phyloP scores from a whole-genome alignment of 2,797 vertebrate species.

The Acridotheres tristis region DNA sequence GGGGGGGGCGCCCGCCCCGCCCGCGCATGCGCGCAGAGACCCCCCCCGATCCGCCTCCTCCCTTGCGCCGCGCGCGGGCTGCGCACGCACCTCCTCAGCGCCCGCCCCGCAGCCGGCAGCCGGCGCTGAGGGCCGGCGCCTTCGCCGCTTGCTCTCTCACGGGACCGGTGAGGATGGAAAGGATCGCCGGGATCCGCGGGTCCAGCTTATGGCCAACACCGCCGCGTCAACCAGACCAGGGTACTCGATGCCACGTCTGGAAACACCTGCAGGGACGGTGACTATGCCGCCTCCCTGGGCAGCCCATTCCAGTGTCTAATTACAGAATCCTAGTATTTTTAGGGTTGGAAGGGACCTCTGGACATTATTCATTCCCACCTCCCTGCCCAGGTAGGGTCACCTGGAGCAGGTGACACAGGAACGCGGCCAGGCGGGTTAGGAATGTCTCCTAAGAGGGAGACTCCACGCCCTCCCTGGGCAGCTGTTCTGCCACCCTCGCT shows the following conservation, averaged over 20 bases:
- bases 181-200: accelerated
- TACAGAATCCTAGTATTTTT: background rate
- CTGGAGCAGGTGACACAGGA: background rate
- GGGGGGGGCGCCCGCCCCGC: background rate
- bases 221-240: accelerated
- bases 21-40: background rate
- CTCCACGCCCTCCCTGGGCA: background rate
- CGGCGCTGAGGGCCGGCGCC: background rate
- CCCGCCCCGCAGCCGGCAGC: background rate
- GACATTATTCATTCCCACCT: background rate
- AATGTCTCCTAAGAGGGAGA: background rate
- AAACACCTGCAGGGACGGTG: background rate
- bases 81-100: background rate
- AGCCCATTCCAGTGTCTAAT: background rate
- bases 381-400: background rate
- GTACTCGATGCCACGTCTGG: background rate
- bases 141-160: accelerated
- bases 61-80: background rate
- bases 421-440: background rate
- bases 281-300: background rate
- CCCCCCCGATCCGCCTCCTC: background rate
- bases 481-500: background rate
- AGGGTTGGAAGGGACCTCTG: background rate
- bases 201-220: accelerated
- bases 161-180: accelerated